phyloP scores from a whole-genome alignment of 2,888 invertebrate species.

The Cetonia aurata region DNA sequence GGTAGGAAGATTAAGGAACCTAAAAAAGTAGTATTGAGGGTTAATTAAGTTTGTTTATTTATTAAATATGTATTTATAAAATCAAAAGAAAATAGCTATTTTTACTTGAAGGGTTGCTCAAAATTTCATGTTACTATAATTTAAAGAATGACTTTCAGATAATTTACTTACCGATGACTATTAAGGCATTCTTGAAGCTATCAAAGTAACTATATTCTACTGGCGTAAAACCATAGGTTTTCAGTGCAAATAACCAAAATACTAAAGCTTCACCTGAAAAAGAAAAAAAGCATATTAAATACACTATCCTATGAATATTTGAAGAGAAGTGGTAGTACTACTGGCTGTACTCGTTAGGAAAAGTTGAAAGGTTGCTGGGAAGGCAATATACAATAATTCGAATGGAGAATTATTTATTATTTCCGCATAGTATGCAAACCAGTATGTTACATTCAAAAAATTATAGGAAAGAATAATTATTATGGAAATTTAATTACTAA shows the following conservation, averaged over 20 bases:
- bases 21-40: conserved; percentile 33
- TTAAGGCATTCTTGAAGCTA: conserved; percentile 71
- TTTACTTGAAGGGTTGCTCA: no score
- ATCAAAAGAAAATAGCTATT: no score
- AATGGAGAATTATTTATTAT: no score
- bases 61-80: neutral
- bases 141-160: neutral
- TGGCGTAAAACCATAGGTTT: conserved; percentile 62
- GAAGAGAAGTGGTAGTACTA: no score
- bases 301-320: neutral
- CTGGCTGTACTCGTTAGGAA: no score
- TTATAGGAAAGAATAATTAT: no score
- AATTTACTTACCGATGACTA: conserved; percentile 69
- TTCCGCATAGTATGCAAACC: no score
- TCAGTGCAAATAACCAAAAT: conserved; percentile 45
- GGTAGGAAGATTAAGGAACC: conserved; percentile 60
- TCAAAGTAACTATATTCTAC: conserved; percentile 72
- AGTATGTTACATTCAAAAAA: no score
- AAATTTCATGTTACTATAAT: neutral
- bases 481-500: no score
- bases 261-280: conserved; percentile 47
- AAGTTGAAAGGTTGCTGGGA: no score
- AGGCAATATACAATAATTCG: no score
- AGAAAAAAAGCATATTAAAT: neutral
- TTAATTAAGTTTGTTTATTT: neutral